Conservation (phyloP, 2,113 vertebrate genomes). For the Hiodon tergisus region DNA sequence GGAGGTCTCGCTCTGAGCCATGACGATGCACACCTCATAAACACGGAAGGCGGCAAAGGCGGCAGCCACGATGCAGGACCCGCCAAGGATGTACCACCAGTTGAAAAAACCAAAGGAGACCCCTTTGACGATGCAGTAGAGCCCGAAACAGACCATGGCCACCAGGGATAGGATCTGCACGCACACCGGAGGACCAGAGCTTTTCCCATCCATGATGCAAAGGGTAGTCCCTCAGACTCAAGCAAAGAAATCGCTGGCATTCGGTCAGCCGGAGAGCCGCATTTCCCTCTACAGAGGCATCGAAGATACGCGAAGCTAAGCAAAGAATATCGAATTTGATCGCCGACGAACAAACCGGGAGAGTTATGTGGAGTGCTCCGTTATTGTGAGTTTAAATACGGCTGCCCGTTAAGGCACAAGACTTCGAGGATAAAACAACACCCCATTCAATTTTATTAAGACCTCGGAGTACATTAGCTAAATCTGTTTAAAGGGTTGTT, state of each 20-base stretch:
- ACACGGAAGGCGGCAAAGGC: conserved; percentile 50
- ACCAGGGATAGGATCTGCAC: conserved; percentile 48
- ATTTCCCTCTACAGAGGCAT: neutral
- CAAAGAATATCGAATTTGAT: neutral
- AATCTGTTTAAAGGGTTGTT: neutral
- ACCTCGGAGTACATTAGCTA: neutral
- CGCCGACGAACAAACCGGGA: neutral
- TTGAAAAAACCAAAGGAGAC: conserved; percentile 48
- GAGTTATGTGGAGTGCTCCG: neutral
- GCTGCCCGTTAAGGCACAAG: neutral
- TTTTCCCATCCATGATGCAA: conserved; percentile 36
- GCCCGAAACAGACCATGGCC: conserved; percentile 41
- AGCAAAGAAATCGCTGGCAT: neutral
- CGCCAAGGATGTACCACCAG: conserved; percentile 56
- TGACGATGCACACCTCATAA: conserved; percentile 46
- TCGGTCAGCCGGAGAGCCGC: neutral
- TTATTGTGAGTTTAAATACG: conserved; percentile 4
- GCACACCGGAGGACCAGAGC: conserved; percentile 41
- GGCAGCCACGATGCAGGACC: conserved; percentile 40
- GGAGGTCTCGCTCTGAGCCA: conserved; percentile 31
- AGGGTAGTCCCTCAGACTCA: neutral
- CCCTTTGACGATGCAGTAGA: conserved; percentile 52
- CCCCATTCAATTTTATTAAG: conserved; percentile 5
- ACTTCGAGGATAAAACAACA: conserved; percentile 2
- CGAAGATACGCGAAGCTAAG: neutral